Conservation (phyloP, 2,797 vertebrate species). For the Allobates femoralis region DNA sequence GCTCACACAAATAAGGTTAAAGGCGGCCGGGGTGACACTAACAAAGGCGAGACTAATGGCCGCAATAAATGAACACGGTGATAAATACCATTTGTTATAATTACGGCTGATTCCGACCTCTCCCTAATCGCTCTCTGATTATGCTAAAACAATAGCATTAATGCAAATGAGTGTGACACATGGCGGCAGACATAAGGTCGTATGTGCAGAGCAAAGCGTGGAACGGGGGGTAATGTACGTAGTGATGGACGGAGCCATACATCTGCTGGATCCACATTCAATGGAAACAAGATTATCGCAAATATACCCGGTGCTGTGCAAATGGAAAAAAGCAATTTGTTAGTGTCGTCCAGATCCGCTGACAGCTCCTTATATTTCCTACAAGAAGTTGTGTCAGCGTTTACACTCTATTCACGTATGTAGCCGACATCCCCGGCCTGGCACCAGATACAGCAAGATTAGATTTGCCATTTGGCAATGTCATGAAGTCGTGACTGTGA, state of each 20-base stretch:
- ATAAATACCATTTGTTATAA: conserved; percentile 57
- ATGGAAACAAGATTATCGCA: background rate
- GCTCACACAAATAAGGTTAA: conserved; percentile 46
- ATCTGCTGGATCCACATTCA: background rate
- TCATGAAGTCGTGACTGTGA: no score
- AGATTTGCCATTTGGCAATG: background rate
- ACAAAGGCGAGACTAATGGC: conserved; percentile 50
- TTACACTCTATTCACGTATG: background rate
- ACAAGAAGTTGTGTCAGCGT: background rate
- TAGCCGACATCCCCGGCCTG: background rate
- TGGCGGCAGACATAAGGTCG: background rate
- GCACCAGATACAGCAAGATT: background rate
- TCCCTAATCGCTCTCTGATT: conserved; percentile 19
- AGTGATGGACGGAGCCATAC: background rate
- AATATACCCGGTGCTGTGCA: background rate
- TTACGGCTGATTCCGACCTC: conserved; percentile 7
- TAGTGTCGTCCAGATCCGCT: background rate
- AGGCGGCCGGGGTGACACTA: conserved; percentile 18
- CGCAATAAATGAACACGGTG: conserved; percentile 30
- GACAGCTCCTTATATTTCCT: background rate
- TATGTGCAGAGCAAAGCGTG: background rate
- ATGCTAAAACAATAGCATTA: conserved; percentile 15
- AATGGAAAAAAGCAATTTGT: background rate
- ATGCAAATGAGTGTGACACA: conserved; percentile 33
- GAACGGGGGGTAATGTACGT: background rate